A percentile compares a stretch with the other conserved stretches of the same genome.
These are phyloP conservation scores for Aphis craccivora DNA, from an alignment of 1,140 invertebrate genomes.

Conservation along the genomic window DNA sequence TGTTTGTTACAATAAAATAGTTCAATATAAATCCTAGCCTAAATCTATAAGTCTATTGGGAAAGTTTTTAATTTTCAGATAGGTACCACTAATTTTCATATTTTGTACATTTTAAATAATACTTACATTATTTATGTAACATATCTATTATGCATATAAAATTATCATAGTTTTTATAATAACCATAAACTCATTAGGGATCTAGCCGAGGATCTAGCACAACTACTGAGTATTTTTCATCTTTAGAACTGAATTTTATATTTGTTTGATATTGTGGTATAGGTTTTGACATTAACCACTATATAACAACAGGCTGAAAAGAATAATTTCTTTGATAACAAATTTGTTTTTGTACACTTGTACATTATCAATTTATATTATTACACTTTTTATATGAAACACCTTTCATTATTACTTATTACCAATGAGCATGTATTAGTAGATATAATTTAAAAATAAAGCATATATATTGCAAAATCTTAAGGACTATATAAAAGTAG, in stretches of 20 bases:
- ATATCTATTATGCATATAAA: background rate
- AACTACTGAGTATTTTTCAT: background rate
- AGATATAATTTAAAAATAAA: constrained; percentile 25
- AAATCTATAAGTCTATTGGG: too few species aligned
- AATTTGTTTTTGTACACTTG: background rate
- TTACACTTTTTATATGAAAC: background rate
- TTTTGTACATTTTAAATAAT: background rate
- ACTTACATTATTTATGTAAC: background rate
- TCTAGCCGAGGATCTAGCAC: background rate
- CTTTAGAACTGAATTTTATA: background rate
- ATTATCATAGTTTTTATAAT: background rate
- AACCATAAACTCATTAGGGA: background rate
- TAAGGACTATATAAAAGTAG: background rate
- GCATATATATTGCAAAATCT: background rate
- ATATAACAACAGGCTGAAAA: background rate
- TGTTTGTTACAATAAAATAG: too few species aligned
- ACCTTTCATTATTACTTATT: background rate
- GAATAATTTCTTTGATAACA: background rate
- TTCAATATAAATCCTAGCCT: background rate
- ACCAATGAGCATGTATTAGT: background rate
- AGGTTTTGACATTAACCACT: background rate
- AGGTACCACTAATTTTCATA: background rate
- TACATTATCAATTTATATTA: background rate
- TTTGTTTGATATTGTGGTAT: background rate
- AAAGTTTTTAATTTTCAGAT: background rate